Conservation (phyloP, 2,113 vertebrate genomes). For the Eidolon helvum region DNA sequence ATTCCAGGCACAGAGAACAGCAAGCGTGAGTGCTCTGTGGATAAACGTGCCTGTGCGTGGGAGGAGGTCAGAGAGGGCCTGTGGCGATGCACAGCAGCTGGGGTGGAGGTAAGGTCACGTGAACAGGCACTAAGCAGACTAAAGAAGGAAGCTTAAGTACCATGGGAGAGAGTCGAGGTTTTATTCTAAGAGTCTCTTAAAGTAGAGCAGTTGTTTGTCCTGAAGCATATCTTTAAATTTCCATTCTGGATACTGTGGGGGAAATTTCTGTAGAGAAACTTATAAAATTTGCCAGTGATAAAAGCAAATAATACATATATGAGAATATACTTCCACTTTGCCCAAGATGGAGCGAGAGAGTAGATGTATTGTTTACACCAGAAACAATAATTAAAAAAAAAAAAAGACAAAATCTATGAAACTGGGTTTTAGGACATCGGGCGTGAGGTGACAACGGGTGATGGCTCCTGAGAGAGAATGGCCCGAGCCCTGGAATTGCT, state of each 20-base stretch:
- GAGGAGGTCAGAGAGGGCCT: background rate
- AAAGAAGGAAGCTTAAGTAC: background rate
- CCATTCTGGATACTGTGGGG: background rate
- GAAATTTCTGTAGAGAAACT: background rate
- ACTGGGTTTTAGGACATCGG: background rate
- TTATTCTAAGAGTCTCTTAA: background rate
- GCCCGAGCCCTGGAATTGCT: background rate
- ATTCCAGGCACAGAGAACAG: background rate
- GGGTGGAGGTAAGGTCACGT: background rate
- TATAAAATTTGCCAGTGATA: background rate
- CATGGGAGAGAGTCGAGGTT: background rate
- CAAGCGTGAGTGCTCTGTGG: background rate
- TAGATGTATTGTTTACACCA: no score
- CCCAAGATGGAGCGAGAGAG: background rate
- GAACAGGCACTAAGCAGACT: background rate
- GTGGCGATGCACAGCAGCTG: rapidly evolving
- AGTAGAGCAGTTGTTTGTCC: background rate
- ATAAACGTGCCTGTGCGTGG: background rate
- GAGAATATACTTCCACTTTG: background rate
- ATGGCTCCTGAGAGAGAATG: background rate
- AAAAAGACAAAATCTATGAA: background rate
- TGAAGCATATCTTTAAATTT: background rate
- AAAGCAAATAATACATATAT: background rate
- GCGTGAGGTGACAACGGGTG: background rate
- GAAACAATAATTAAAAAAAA: background rate